Base-by-base conservation (phyloP, 2,113 vertebrate species). In the Tiliqua scincoides region DNA sequence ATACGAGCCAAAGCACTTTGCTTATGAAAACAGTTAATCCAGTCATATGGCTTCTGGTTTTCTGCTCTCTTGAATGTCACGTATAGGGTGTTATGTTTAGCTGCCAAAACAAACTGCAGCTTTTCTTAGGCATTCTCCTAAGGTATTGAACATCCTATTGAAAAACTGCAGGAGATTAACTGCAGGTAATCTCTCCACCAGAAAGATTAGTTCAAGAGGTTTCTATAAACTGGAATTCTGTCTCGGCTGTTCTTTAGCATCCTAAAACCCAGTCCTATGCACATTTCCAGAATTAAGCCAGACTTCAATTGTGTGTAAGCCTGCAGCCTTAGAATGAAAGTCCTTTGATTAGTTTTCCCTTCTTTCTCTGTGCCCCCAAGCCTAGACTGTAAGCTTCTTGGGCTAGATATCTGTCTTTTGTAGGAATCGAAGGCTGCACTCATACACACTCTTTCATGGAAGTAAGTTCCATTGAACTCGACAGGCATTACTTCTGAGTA, bases 21-120 rank as follows among this genome's bases (percentile, higher is more conserved):
- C 91, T 91, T 94, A 94, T 91, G 67, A 93, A 94, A 94, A 93
- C 77, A 95, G 35, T 89, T 91, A 61, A 87, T 92, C 91, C 83
- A 74, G 88, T 92, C 25, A 82, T 90, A 5, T 82, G 73, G 72
- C 89, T 89, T 89, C 54, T 87, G 88, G 88, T 92, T 87, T 92
- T 92, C 61, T 20, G 71, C 52, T 48, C 59, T 92, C 85, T 89
- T 61, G 52, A 94, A 89, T 83, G 25, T 59, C 74, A 73, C 79
- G 85, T 62, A 79, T 85, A 93, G 85, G 91, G 93, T 83, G 62
- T 88, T 92, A 84, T 83, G 91, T 93, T 70, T 65, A 91, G 92
- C 82, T 81, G 88, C 79, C 78, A 78, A 93, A 93, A 92, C 91
- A 85, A 90, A 91, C 80, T 84, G 80, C 89, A 85, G 88, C 91